Base-by-base conservation (phyloP, 2,888 invertebrate species). In the Zootermopsis nevadensis region DNA sequence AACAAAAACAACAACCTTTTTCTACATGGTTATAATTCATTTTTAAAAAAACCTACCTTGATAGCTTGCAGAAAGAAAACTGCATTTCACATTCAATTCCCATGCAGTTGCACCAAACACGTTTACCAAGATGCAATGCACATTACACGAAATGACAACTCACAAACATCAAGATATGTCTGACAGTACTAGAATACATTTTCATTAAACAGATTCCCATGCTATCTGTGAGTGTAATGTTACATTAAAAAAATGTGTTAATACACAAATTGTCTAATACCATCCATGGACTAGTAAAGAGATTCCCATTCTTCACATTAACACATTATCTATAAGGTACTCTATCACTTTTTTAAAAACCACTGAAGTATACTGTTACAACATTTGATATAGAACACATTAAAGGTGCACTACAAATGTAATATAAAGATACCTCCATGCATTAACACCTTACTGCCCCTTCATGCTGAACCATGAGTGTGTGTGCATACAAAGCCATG, bases 401-500 rank as follows among this genome's bases (percentile, higher is more conserved):
- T 19, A 48, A 15, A 48, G 19, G 19, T 19, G 19, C 48, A 48
- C 19, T 1, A 48, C 48, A 48, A 48, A 48, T 48, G 15, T 15
- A 7, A 48, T 48, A 1, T 48, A 48, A 15, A 19, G 48, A 48
- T 48, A 19, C 19, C 12, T 48, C 48, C 48, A 48, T 48, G 48
- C 48, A 19, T 48, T 48, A 27, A 60, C n/a, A 27, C 60, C 0
- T 27, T 27, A 7, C n/a, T 12, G 27, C 6, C 6, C 8, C n/a
- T 27, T 8, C n/a, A 27, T 10, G 60, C 48, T 48, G n/a, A n/a
- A 27, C 27, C n/a, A 12, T n/a, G n/a, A n/a, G 27, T 60, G 60
- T 60, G 60, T 60, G 0, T 60, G 60, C 38, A n/a, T 74, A 74
- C 35, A 60, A 79, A 60, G 60, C 60, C 79, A 79, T 79, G 79